Evolutionary conservation across 2,797 vertebrate genomes (phyloP), one percentile per base, ranked within the genome.

Genomic region (Sylvia borin): DNA sequence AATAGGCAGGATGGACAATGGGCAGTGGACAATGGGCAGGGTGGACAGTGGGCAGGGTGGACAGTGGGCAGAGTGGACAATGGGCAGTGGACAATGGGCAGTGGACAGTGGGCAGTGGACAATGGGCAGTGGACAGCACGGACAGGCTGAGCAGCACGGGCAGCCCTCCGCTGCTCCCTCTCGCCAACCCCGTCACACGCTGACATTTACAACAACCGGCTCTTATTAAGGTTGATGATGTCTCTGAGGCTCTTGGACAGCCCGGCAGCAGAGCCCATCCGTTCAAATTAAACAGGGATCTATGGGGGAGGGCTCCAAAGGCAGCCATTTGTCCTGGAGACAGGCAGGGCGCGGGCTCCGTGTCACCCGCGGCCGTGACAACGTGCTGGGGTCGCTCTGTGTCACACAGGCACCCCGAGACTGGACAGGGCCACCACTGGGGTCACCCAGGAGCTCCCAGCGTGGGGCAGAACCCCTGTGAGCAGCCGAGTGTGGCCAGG

Each of bases 201-300:
- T 85, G 94, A 93, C 94, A 95, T 95, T 96, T 94, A 11, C 92
- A 88, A 91, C 92, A 22, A 55, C 14, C 79, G 0, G 74, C 84
- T 67, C 92, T 92, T 38, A 93, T 94, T 42, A 96, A 91, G 94
- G 84, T 90, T 85, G 94, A 94, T 96, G 96, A 51, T 90, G 88
- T 51, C 88, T 70, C 86, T 82, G 92, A 90, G 96, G 84, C 78
- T 66, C 66, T 86, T 27, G 96, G 93, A 92, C 86, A 83, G 97
- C 54, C 54, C 85, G 1, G 62, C 21, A 60, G 94, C 71, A 84
- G 83, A 91, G 92, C 90, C 92, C 81, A 95, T 94, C 92, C 21
- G 31, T 95, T 96, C 86, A 42, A 95, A 96, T 95, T 90, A 96
- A 76, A 38, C 67, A 13, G 57, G 95, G 79, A 88, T 31, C 43